These are phyloP conservation scores for Campoletis sonorensis DNA, from an alignment of 1,140 invertebrate genomes.

Conservation along the genomic window DNA sequence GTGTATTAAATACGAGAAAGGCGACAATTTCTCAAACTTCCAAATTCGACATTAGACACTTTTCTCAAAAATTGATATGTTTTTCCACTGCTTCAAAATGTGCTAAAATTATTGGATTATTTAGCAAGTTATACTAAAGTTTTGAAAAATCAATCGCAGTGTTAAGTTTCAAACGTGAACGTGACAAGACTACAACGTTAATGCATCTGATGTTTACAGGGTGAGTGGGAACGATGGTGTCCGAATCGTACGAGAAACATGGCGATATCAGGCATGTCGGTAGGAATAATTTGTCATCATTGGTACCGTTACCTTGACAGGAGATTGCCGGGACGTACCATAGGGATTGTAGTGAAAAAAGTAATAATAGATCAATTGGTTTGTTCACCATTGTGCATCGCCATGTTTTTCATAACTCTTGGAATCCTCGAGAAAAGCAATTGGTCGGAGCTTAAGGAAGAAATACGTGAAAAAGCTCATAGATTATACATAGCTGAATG, in stretches of 20 bases:
- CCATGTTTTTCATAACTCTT: conserved; percentile 88
- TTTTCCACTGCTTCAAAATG: too few species aligned
- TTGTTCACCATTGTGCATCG: conserved; percentile 90
- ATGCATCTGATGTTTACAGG: conserved; percentile 53
- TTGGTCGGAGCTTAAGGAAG: conserved; percentile 80
- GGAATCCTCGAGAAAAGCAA: conserved; percentile 84
- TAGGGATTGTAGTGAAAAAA: conserved; percentile 88
- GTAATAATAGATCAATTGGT: conserved; percentile 92
- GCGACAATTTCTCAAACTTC: too few species aligned
- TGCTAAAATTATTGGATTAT: too few species aligned
- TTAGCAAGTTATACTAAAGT: too few species aligned
- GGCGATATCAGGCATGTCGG: conserved; percentile 85
- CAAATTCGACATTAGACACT: too few species aligned
- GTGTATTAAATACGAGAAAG: too few species aligned
- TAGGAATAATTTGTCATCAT: conserved; percentile 90
- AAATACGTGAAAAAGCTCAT: conserved; percentile 87
- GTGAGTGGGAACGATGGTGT: conserved; percentile 81
- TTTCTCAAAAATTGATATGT: too few species aligned
- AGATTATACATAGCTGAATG: conserved; percentile 89
- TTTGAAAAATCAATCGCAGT: too few species aligned
- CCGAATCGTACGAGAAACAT: conserved; percentile 85
- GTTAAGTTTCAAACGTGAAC: too few species aligned
- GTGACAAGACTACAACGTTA: not conserved
- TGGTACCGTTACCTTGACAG: conserved; percentile 88
- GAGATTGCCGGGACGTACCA: conserved; percentile 82